Base-by-base conservation (phyloP, 2,113 vertebrate species). In the Micromys minutus region DNA sequence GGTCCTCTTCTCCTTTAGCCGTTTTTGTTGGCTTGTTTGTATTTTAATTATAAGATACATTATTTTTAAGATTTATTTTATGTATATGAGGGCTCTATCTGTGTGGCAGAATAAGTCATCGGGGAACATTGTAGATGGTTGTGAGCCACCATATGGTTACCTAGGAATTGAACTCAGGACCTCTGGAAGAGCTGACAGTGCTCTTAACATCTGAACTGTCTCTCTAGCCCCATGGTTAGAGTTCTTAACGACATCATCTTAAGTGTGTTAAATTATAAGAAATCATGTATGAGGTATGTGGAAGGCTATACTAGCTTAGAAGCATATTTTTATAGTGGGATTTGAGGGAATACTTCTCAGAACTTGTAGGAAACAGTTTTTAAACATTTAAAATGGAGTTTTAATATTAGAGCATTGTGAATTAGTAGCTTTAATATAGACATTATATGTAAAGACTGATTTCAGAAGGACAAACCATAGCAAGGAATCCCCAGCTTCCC, bases 301-400 rank as follows among this genome's bases (percentile, higher is more conserved):
- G 69, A 61, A 72, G 91, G 80, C 81, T 89, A 42, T 93, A 29
- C 91, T 84, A 76, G 77, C 91, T 97, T 80, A n/a, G 75, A 94
- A 94, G 47, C 5, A 24, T 22, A 71, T 89, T 94, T 93, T 93
- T 89, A 89, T 79, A 67, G 79, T 71, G 39, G 36, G 45, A 80
- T 84, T 72, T 75, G 87, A 95, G 52, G 72, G 57, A 87, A 76
- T 81, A 19, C 45, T 87, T 92, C 83, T 52, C 76, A n/a, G 29
- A 89, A 69, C 91, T n/a, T 63, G 36, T 93, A 87, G 88, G 31
- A 24, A 31, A 90, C 71, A 71, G 42, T 87, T 87, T 52, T 75
- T 76, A 93, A 71, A 42, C 89, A 39, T 34, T 71, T 79, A n/a
- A 89, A 91, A 74, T 21, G 7, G 15, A 67, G 57, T 79, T n/a